Evolutionary conservation across 2,113 vertebrate genomes (phyloP), one percentile per base, ranked within the genome.

Genomic region (Thalassarche chlororhynchos): DNA sequence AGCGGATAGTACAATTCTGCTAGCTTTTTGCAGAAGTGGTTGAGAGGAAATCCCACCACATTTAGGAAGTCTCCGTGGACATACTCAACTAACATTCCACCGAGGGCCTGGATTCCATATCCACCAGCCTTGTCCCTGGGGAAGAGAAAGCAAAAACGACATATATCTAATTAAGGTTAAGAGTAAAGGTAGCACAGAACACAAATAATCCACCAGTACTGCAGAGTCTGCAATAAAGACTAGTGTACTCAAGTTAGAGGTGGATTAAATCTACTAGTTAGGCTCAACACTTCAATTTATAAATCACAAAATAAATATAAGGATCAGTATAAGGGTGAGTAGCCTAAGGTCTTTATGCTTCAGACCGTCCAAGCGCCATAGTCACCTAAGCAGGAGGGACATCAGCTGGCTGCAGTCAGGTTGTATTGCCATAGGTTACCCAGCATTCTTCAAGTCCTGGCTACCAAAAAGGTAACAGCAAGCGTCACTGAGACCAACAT

Each of bases 101-200:
- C 99, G 5, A 99, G 98, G 8, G 99, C 99, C 97, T 99, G 99
- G 91, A 99, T 99, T 23, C 99, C 99, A n/a, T 99, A 99, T 54
- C 99, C 99, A 7, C 99, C 99, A 6, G 99, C 99, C 86, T 99
- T 99, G 98, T 99, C 99, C 99, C 99, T 99, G 91, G 2, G 81
- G 47, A 17, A 38, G 8, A 80, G 21, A 84, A 89, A 68, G 51
- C 14, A 89, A 91, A 96, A 76, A 0, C 1, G 7, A 66, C 6
- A 57, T 6, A 4, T 5, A 44, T 26, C 10, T 72, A 69, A 65
- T 58, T 65, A 74, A 42, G 31, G 9, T 54, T 83, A 78, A 80
- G 24, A 54, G 12, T n/a, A 38, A 78, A 55, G 15, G 16, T 61
- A 83, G 44, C 44, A 68, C 4, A 65, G 66, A 60, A 83, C 20